Base-by-base conservation (phyloP, 2,888 invertebrate species). In the Microplitis manilae region DNA sequence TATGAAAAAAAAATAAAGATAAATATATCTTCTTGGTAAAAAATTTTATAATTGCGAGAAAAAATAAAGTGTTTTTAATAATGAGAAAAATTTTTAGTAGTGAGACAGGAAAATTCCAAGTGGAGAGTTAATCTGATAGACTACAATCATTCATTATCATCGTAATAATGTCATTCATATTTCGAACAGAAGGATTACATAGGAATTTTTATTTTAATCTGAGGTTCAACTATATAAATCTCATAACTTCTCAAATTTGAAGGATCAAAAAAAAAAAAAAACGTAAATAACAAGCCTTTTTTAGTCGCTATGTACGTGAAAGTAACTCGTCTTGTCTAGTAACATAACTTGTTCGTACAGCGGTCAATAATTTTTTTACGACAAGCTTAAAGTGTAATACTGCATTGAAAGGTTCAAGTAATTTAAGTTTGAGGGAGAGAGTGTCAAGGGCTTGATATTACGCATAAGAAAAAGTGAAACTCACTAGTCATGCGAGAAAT, bases 231-330 rank as follows among this genome's bases (percentile, higher is more conserved):
- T 8, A 9, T 13, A 50, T 8, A 2, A 50, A 13, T 5, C 13
- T 50, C 50, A 50, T 50, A 13, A 50, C 8, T 50, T 65, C 20
- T 65, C 20, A 65, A 65, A 65, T 38, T 13, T 13, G 64, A 9
- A 40, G 41, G 30, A n/a, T 50, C n/a, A 39, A 20, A 62, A 41
- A 41, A 73, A 73, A 30, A 73, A 15, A 41, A 41, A 73, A 73
- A 73, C 67, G 67, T 67, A 73, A 73, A 65, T 65, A 73, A 61
- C 20, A 65, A 67, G 20, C 67, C 67, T 59, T 73, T 65, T 73
- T 67, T 50, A 20, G 41, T 65, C 41, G 50, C 41, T 59, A 20
- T n/a, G 67, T 67, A 6, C 38, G 73, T 50, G 73, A 73, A 73
- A 73, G 73, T 73, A 6, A 67, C 67, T 73, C 17, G 67, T 68